Base-by-base conservation (phyloP, 2,113 vertebrate genomes). In the Motacilla alba region DNA sequence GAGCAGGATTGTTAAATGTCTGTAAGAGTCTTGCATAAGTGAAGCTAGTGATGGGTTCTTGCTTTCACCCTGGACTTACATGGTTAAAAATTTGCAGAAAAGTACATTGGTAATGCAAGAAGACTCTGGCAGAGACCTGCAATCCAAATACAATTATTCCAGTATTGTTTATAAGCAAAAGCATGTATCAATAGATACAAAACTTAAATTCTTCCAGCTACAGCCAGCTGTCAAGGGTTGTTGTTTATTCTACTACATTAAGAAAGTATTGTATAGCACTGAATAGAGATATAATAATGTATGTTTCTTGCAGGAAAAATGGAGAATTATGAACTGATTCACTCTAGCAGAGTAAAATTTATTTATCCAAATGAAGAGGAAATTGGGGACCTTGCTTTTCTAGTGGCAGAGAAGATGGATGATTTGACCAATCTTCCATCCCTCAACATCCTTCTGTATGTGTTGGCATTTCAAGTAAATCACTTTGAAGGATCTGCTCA, bases 341-440 rank as follows among this genome's bases (percentile, higher is more conserved):
- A 99, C 94, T 99, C 99, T 27, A 99, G 99, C 97, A 98, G 98
- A 72, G 99, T 99, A 96, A 99, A 99, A 95, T 99, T 99, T 81
- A 98, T 99, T 87, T 99, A 99, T 95, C 99, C 99, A 41, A 99
- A 98, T 20, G 99, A 99, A 95, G 99, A 99, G 96, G 99, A 99
- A 97, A 99, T 99, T 60, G 99, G 99, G 28, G 99, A 99, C 97
- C 98, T 99, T 88, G 99, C 99, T 24, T 99, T 99, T 98, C 99
- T 98, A 6, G 98, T 99, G 83, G 98, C 99, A 17, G 99, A 99
- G 96, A 99, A 98, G 96, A 98, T 98, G 96, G 98, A 98, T 68
- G 94, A 95, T 8, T 97, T 97, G 24, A 95, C 94, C 33, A 83
- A 95, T n/a, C 97, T 97, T 4, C 98, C 97, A 3, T 98, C 98